Percentiles rank a stretch among this genome's conserved stretches.
Conservation (phyloP, 1,140 invertebrate species). For the Drosophila pectinifera region DNA sequence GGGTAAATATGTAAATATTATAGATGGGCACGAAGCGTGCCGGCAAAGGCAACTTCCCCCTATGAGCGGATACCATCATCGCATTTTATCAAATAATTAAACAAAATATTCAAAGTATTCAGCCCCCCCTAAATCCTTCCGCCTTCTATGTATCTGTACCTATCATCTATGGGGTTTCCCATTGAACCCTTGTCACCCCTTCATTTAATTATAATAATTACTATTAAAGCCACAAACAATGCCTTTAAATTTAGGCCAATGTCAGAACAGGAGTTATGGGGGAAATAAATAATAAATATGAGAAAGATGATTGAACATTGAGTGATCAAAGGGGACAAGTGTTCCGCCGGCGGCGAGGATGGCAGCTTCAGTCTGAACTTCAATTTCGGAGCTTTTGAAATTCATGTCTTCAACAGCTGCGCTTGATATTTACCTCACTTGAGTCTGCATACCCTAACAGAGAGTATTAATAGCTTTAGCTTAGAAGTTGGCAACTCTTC, state of each 20-base stretch:
- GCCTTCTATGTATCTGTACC: slow-evolving; percentile 1
- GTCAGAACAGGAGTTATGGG: slow-evolving; percentile 9
- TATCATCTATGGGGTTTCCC: neutral
- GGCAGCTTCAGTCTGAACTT: slow-evolving; percentile 27
- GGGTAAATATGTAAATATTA: neutral
- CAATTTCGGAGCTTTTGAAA: slow-evolving; percentile 14
- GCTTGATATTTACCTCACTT: slow-evolving; percentile 38
- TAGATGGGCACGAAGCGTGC: slow-evolving; percentile 34
- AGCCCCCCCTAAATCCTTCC: neutral
- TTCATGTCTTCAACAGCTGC: slow-evolving; percentile 28
- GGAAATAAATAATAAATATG: slow-evolving; percentile 14
- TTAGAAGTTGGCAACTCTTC: too few species aligned
- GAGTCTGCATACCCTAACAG: neutral
- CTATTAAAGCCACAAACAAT: neutral
- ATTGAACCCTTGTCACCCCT: neutral
- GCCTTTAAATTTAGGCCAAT: slow-evolving; percentile 38
- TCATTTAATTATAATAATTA: slow-evolving; percentile 3
- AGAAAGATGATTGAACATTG: slow-evolving; percentile 35
- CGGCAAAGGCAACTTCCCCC: slow-evolving; percentile 28
- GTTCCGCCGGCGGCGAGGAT: slow-evolving; percentile 44
- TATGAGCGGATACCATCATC: slow-evolving; percentile 2
- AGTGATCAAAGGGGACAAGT: slow-evolving; percentile 44
- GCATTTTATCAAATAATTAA: slow-evolving; percentile 13
- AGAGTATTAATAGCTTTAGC: too few species aligned
- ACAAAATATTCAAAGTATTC: slow-evolving; percentile 21